Base-by-base conservation (phyloP, 2,888 invertebrate genomes). In the Tholera decimalis region DNA sequence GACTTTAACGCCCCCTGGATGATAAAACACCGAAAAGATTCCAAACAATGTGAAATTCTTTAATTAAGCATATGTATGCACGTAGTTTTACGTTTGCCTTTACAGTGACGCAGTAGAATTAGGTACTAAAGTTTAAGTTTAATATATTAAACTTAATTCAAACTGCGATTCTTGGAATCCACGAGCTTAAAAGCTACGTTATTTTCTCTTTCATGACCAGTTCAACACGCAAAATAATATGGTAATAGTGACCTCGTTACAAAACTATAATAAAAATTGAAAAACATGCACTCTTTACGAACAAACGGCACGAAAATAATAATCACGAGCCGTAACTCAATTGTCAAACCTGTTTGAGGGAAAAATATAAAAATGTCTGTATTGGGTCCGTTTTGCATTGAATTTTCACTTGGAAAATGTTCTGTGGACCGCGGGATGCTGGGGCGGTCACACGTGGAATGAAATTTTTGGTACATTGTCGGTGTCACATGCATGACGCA, bases 381-480 rank as follows among this genome's bases (percentile, higher is more conserved):
- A 65, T 64, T 62, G 33, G 39, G 41, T 62, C 55, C 71, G 28
- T 72, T 72, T 77, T 73, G 59, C 67, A 54, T 67, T 57, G 69
- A 73, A 77, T 76, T 63, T 66, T 66, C 44, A 65, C 56, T 64
- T 58, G 62, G 37, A 60, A 70, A 65, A 57, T 68, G 4, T 43
- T 50, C 15, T 50, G 67, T 73, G 61, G 59, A 60, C 51, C 15
- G 57, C 18, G 50, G 30, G 54, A 63, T 68, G 57, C 66, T 54
- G 56, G 68, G 44, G 69, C 72, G 78, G 80, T 77, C 76, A 71
- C 55, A 74, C 59, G 65, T 69, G 63, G 63, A 69, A 75, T 78
- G 64, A 69, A 82, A 81, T 82, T 82, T 74, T 67, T 66, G 72
- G 56, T 50, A 73, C 70, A 81, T 78, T 75, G 76, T 74, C 50